Evolutionary conservation across 2,888 invertebrate genomes (phyloP), one percentile per base, ranked within the genome.

Genomic region (Coronaproctus castanopsis): DNA sequence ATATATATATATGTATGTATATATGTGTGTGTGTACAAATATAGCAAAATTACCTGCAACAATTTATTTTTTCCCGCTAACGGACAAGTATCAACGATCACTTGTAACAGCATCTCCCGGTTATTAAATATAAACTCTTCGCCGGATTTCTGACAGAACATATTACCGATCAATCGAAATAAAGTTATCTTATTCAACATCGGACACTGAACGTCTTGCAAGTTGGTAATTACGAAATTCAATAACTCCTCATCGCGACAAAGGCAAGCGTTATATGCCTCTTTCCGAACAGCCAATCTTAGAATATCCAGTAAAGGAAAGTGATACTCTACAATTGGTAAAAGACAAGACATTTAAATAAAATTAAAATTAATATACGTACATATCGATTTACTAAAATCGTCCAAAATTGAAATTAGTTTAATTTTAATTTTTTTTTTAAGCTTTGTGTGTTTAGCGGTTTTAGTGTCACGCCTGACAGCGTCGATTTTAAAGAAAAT

Each of bases 251-350:
- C 68, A 70, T 76, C 67, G 64, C 67, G 67, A 67, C 77, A 75
- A 55, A 83, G 70, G 54, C 72, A 66, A 3, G 73, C 69, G 64
- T 80, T 80, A 3, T 85, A 76, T 2, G 77, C 74, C 67, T 79
- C 78, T 64, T 82, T 81, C 54, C 87, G 79, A 50, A 93, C 78
- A 0, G 87, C 86, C 68, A 95, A 73, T 64, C 96, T 79, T 18
- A 90, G 77, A 3, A 95, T 75, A 69, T 97, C 96, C 65, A 97
- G 72, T 3, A 85, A 86, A 0, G 96, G 96, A 69, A 93, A 92
- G 1, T 92, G 76, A 63, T 83, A 78, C 68, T 87, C 86, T 77
- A 62, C 1, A 67, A 62, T 52, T 53, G 20, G 21, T 49, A 61
- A 57, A 59, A 65, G 62, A 61, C 49, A 60, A 61, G n/a, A n/a